Conservation (phyloP, 1,140 invertebrate species). For the Euura saliciscinereae region DNA sequence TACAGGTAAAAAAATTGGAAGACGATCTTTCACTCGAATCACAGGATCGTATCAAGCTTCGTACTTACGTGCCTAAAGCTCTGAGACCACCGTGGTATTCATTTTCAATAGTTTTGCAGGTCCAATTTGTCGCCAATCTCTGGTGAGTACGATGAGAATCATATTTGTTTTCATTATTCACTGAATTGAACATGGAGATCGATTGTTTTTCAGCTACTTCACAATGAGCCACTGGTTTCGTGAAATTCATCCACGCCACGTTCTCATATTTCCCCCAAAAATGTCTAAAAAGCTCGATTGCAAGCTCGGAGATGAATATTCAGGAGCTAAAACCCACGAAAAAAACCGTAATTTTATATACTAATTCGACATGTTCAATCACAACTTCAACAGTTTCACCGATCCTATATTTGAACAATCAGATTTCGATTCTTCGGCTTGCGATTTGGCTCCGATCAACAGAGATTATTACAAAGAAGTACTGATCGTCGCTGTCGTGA, state of each 20-base stretch:
- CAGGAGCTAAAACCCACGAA: too few species aligned
- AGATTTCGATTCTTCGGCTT: background rate
- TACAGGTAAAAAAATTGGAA: too few species aligned
- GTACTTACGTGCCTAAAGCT: background rate
- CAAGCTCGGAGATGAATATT: background rate
- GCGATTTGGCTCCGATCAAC: background rate
- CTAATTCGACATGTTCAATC: too few species aligned
- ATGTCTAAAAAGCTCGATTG: background rate
- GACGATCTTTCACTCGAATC: too few species aligned
- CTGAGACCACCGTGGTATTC: background rate
- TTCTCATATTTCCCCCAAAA: background rate
- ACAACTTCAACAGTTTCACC: too few species aligned
- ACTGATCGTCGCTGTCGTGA: background rate
- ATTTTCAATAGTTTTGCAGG: background rate
- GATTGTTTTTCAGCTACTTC: background rate
- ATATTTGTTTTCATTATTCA: too few species aligned
- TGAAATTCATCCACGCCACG: background rate
- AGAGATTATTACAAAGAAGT: background rate
- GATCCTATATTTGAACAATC: background rate
- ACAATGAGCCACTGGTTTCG: slow-evolving; percentile 1
- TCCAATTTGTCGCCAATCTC: background rate
- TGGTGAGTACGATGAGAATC: background rate
- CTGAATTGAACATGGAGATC: too few species aligned
- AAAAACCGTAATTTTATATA: too few species aligned
- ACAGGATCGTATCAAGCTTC: background rate